Evolutionary conservation across 1,140 invertebrate species (phyloP), one percentile per base, ranked within the genome.

Genomic region (Apis florea): DNA sequence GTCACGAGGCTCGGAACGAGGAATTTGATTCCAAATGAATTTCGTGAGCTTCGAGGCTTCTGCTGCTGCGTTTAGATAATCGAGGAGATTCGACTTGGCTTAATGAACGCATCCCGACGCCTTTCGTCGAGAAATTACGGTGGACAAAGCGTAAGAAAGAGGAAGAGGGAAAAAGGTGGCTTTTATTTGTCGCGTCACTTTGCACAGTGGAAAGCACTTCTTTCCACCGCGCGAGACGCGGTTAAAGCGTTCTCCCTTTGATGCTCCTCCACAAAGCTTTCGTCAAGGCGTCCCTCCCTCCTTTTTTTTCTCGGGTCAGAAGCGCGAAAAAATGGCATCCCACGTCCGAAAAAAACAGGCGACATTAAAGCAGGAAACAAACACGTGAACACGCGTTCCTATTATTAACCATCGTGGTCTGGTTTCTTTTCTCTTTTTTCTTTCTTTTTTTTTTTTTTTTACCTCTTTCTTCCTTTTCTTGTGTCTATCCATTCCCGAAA

Each of bases 141-240:
- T 10, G 49, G 19, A 70, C 76, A 69, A 78, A 78, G 66, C 10
- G 40, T 5, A 19, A 21, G 59, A 54, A 17, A 12, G 63, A 2
- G 54, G 10, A 21, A 21, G 15, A 12, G 10, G 13, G 24, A 61
- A 49, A 19, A 11, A 51, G 4, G 15, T 15, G 54, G 78, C 78
- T 79, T 72, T 79, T 79, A 64, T 79, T 79, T 51, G 59, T 64
- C 59, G 56, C 78, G 58, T 79, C 78, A 59, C 78, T 72, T 79
- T 72, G 78, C 78, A 24, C 76, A 40, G 31, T 40, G 40, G 26
- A 69, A 54, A 64, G 51, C 58, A 53, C 67, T 71, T 31, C 67
- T 71, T 72, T 73, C 58, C 59, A 9, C n/a, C 47, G 59, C 15
- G 31, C 67, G 49, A 72, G 78, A 64, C 68, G 26, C 78, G 78